These are phyloP conservation scores for Apeltes quadracus DNA, from an alignment of 2,113 vertebrate species.

Conservation along the genomic window DNA sequence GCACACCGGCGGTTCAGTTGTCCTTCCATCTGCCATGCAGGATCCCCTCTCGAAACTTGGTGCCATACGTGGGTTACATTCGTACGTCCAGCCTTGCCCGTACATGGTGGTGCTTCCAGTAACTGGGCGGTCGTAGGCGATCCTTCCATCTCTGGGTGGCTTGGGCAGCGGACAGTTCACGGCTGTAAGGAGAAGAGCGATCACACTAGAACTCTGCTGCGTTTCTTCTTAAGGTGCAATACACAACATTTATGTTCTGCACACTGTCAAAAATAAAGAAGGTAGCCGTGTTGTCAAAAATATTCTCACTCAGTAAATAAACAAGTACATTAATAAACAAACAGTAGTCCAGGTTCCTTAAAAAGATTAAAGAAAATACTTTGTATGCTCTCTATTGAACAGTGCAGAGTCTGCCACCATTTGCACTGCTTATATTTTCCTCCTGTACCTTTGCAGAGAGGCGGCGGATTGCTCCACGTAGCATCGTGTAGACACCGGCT, in stretches of 20 bases:
- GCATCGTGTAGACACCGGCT: slow-evolving; percentile 83
- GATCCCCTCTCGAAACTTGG: slow-evolving; percentile 82
- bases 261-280: not conserved
- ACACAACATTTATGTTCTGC: not conserved
- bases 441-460: slow-evolving; percentile 83
- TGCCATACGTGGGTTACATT: slow-evolving; percentile 79
- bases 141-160: slow-evolving; percentile 70
- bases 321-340: not conserved
- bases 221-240: not conserved
- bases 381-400: not conserved
- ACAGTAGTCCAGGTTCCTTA: not conserved
- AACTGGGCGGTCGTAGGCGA: slow-evolving; percentile 59
- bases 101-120: slow-evolving; percentile 71
- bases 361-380: not conserved
- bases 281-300: not conserved
- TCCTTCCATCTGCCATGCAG: slow-evolving; percentile 81
- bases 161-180: slow-evolving; percentile 82
- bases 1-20: slow-evolving; percentile 84
- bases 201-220: not conserved
- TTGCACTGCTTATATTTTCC: not conserved
- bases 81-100: slow-evolving; percentile 79
- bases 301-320: not conserved
- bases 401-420: not conserved
- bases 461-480: slow-evolving; percentile 80
- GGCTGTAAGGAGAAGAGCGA: slow-evolving; percentile 64